These are phyloP conservation scores for Trichomycterus rosablanca DNA, from an alignment of 2,113 vertebrate species.

Conservation along the genomic window DNA sequence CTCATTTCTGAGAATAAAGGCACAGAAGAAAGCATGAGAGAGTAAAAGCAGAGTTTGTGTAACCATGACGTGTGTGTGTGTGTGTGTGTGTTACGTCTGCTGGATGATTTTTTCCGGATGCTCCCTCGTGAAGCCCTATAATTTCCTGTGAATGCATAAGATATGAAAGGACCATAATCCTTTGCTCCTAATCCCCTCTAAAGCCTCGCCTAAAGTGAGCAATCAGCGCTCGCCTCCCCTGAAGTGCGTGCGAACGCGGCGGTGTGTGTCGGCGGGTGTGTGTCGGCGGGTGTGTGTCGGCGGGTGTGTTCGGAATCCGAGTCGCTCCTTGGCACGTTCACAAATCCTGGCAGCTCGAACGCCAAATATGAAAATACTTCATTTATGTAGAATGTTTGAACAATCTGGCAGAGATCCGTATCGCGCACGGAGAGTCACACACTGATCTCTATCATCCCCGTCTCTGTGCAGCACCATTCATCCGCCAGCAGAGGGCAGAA, in stretches of 20 bases:
- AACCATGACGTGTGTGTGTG: slow-evolving; percentile 30
- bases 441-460: too few species aligned
- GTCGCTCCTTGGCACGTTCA: too few species aligned
- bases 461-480: too few species aligned
- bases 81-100: not conserved
- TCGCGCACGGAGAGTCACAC: too few species aligned
- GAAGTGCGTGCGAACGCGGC: not conserved
- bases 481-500: too few species aligned
- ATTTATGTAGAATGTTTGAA: too few species aligned
- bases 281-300: not conserved
- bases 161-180: slow-evolving; percentile 26
- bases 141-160: slow-evolving; percentile 24
- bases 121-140: not conserved
- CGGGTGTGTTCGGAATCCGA: too few species aligned
- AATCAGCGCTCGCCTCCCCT: not conserved
- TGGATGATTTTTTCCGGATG: slow-evolving; percentile 8
- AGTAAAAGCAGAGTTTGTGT: slow-evolving; percentile 26
- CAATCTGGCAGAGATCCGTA: too few species aligned
- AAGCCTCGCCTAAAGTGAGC: slow-evolving; percentile 22
- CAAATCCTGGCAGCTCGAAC: too few species aligned
- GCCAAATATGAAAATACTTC: too few species aligned
- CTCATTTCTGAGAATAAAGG: too few species aligned
- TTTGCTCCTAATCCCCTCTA: slow-evolving; percentile 19
- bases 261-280: not conserved
- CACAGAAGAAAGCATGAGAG: too few species aligned